Base-by-base conservation (phyloP, 1,140 invertebrate genomes). In the Drosophila neocordata region DNA sequence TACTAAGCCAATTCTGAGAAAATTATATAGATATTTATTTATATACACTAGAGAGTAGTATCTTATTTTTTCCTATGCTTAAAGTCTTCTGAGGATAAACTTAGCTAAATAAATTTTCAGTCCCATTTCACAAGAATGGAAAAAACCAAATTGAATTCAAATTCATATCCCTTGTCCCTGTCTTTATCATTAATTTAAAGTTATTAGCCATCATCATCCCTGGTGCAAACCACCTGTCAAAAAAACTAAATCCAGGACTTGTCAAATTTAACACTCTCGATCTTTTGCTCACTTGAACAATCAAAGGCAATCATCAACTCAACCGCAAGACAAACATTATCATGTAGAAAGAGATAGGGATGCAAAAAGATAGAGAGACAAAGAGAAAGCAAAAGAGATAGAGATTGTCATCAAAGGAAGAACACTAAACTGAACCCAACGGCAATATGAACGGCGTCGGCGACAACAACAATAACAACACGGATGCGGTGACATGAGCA, bases 291-390 rank as follows among this genome's bases (percentile, higher is more conserved):
- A 78, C 51, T 65, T 13, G 41, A 70, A 58, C 59, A 87, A 88
- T 88, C 83, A 88, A 76, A 88, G 83, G 83, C 83, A 77, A 77
- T 77, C 61, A 78, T 69, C 71, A 87, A 76, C 63, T 76, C 83
- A 88, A 82, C 74, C 82, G 83, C 82, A 88, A 69, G 51, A 78
- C 75, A 78, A 87, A 87, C 79, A 88, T 87, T 88, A 87, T 87
- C 83, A 79, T 68, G 66, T 62, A 31, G 6, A 31, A 31, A 31
- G 4, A 48, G 41, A 48, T 44, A 15, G 38, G 15, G 6, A n/a
- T n/a, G n/a, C n/a, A n/a, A n/a, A 44, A 13, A 44, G 38, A 44
- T 2, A 44, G 41, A 44, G 13, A 15, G 13, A 44, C 6, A 24
- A 4, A 31, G 27, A 48, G 41, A 20, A 13, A 48, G 15, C 15